Conservation (phyloP, 1,140 invertebrate species). For the Plectrocnemia conspersa region DNA sequence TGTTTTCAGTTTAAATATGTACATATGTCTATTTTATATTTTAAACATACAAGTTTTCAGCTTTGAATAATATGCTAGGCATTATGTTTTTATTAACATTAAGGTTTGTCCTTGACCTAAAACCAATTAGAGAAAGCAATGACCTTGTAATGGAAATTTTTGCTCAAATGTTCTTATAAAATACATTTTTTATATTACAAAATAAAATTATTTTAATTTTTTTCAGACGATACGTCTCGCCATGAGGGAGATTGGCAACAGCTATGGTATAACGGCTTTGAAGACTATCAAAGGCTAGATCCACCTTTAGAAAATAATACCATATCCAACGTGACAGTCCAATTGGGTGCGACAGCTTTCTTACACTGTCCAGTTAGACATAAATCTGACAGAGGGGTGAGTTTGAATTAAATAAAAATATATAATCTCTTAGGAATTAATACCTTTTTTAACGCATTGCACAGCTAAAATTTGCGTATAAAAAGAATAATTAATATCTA, state of each 20-base stretch:
- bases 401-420: slow-evolving; percentile 17
- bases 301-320: slow-evolving; percentile 31
- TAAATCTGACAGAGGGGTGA: slow-evolving; percentile 39
- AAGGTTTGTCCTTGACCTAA: no score
- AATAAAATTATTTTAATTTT: slow-evolving; percentile 6
- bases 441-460: no score
- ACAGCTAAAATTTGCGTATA: no score
- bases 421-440: no score
- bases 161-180: no score
- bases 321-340: slow-evolving; percentile 48
- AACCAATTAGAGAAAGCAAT: no score
- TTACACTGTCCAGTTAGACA: slow-evolving; percentile 51
- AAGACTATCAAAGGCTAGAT: slow-evolving; percentile 29
- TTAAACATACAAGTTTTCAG: neutral
- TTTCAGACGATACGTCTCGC: slow-evolving; percentile 20
- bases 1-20: neutral
- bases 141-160: no score
- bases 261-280: slow-evolving; percentile 30
- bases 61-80: no score
- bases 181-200: no score
- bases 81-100: no score
- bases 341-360: slow-evolving; percentile 51
- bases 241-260: slow-evolving; percentile 27
- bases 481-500: no score
- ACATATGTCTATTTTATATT: neutral